Evolutionary conservation across 2,888 invertebrate genomes (phyloP).

Genomic region (Catocala sponsa): DNA sequence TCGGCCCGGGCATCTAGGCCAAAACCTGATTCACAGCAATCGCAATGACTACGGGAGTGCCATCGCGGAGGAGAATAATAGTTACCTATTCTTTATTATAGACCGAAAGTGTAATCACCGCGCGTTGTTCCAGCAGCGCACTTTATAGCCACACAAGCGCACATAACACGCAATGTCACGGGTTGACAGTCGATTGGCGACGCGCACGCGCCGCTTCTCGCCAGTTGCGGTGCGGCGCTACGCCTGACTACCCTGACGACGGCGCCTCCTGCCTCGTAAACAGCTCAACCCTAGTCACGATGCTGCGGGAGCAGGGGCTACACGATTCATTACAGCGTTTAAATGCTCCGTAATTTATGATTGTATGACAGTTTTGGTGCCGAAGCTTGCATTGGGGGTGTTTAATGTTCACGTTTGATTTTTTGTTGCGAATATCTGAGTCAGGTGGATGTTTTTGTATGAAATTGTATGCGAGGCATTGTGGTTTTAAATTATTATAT

Average conservation of each 20-base stretch:
- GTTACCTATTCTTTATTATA: too few species aligned
- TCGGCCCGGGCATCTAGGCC: too few species aligned
- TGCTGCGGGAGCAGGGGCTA: conserved; percentile 6
- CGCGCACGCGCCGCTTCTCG: conserved; percentile 69
- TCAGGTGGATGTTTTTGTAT: conserved; percentile 13
- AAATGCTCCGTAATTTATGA: conserved; percentile 46
- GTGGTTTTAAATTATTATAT: too few species aligned
- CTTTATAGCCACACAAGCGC: conserved; percentile 23
- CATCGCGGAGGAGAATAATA: too few species aligned
- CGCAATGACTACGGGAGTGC: too few species aligned
- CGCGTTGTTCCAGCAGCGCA: background rate
- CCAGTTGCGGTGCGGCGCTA: conserved; percentile 32
- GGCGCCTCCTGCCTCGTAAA: conserved; percentile 24
- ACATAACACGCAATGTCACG: conserved; percentile 63
- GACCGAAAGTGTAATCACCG: too few species aligned
- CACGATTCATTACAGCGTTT: conserved; percentile 36
- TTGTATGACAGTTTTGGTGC: conserved; percentile 20
- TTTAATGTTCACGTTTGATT: conserved; percentile 16
- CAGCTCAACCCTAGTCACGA: conserved; percentile 13
- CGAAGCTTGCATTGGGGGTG: conserved; percentile 16
- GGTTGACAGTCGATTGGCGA: conserved; percentile 77
- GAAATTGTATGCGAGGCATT: too few species aligned
- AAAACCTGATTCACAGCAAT: too few species aligned
- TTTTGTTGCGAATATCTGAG: background rate
- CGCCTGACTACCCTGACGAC: background rate